Base-by-base conservation (phyloP, 2,888 invertebrate species). In the Drosophila rellima region DNA sequence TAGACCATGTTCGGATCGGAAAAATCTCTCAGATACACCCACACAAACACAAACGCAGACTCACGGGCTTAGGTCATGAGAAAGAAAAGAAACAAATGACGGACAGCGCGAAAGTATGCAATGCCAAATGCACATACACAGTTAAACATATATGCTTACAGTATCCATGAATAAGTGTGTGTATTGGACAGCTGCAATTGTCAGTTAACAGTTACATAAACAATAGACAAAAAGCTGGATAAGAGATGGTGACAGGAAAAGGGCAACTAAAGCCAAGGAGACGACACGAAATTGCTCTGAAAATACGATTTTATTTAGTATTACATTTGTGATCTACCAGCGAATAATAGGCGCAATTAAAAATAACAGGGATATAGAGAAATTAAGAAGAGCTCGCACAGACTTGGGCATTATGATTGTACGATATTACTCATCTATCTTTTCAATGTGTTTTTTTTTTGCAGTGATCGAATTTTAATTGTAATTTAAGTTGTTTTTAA, bases 331-430 rank as follows among this genome's bases (percentile, higher is more conserved):
- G 59, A 74, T 51, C 55, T 68, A 44, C 31, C 44, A 65, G 55
- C 61, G 62, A 48, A 69, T 74, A 78, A 76, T 74, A 63, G 50
- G 62, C 51, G 74, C 74, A 78, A 78, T 76, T 77, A 68, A 15
- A 37, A 35, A 47, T 35, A 40, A 55, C n/a, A 61, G 54, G 52
- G 37, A 55, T 35, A 42, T 23, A 26, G 7, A 37, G 18, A 37
- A 31, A 55, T 8, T 18, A 26, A 33, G 29, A 20, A 56, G 26
- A 35, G 20, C 20, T 18, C 10, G 17, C 20, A 39, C 31, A 26
- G 51, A 5, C 51, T 17, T 29, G 31, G 29, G 18, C n/a, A 20
- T 18, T 13, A 3, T 18, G 7, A 15, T 17, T 31, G 1, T 17
- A 17, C 13, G 17, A 10, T 31, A 29, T 31, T 44, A n/a, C 1